Evolutionary conservation across 2,113 vertebrate species (phyloP).

Genomic region (Nymphicus hollandicus): DNA sequence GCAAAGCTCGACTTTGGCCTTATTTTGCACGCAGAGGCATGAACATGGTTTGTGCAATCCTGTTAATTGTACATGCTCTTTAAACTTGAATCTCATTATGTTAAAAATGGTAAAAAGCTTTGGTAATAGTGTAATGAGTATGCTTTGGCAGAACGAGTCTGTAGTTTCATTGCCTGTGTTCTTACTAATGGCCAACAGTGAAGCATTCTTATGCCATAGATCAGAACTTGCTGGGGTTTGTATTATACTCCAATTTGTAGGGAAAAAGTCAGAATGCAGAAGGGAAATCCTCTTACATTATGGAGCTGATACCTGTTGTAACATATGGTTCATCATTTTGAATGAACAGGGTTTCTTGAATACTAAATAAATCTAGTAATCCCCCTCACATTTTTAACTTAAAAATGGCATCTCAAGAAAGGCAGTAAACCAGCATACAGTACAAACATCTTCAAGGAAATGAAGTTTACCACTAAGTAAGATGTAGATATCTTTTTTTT

Average conservation of each 20-base stretch:
- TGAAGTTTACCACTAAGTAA: neutral
- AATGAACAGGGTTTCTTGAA: neutral
- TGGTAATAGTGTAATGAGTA: neutral
- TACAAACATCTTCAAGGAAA: neutral
- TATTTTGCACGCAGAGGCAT: slow-evolving; percentile 7
- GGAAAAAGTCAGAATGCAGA: neutral
- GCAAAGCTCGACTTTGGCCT: neutral
- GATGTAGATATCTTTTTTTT: neutral
- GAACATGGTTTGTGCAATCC: slow-evolving; percentile 15
- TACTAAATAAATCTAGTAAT: neutral
- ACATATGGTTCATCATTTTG: neutral
- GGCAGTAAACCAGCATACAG: neutral
- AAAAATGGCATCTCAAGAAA: neutral
- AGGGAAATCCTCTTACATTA: neutral
- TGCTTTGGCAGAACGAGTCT: neutral
- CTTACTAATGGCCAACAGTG: neutral
- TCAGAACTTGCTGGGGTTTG: neutral
- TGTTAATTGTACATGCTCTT: neutral
- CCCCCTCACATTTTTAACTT: neutral
- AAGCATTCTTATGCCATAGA: neutral
- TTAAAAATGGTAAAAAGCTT: slow-evolving; percentile 15
- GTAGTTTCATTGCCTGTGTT: neutral
- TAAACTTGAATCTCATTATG: neutral
- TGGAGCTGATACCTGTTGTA: neutral
- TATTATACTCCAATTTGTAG: neutral